Conservation (phyloP, 2,797 vertebrate species). For the Sebastolobus altivelis region DNA sequence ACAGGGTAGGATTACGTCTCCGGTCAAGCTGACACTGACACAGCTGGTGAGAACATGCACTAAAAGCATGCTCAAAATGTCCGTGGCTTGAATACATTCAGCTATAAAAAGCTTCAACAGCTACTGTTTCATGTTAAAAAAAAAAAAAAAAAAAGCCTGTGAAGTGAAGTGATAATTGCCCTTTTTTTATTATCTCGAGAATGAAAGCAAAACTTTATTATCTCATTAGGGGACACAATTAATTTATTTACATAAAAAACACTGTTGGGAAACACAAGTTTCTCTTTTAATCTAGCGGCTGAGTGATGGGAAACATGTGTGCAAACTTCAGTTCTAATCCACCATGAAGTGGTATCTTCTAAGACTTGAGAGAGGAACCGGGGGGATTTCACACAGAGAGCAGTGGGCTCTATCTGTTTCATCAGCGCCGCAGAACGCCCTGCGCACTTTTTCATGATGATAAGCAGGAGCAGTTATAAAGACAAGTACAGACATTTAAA, state of each 20-base stretch:
- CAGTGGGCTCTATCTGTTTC: conserved; percentile 66
- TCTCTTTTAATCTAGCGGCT: conserved; percentile 51
- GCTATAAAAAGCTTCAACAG: neutral
- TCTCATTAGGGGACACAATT: conserved; percentile 46
- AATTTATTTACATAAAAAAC: conserved; percentile 52
- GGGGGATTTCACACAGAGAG: conserved; percentile 64
- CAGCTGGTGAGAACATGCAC: conserved; percentile 51
- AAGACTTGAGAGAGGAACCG: conserved; percentile 60
- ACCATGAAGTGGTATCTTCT: conserved; percentile 66
- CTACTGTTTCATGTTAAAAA: conserved; percentile 31
- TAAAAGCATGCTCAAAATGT: conserved; percentile 53
- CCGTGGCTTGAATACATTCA: conserved; percentile 14
- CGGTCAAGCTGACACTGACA: conserved; percentile 65
- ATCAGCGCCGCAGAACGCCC: conserved; percentile 57
- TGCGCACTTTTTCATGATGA: conserved; percentile 35
- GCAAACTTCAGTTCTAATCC: conserved; percentile 64
- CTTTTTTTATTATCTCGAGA: conserved; percentile 33
- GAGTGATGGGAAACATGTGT: conserved; percentile 55
- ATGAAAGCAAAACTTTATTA: conserved; percentile 41
- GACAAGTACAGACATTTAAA: conserved; percentile 50
- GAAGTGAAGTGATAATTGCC: conserved; percentile 36
- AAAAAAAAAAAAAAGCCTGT: conserved; percentile 21
- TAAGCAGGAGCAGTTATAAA: conserved; percentile 47
- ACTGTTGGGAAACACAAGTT: conserved; percentile 44
- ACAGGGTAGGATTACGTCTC: conserved; percentile 69